phyloP scores from a whole-genome alignment of 1,140 invertebrate species.

The Drosophila ercepeae region DNA sequence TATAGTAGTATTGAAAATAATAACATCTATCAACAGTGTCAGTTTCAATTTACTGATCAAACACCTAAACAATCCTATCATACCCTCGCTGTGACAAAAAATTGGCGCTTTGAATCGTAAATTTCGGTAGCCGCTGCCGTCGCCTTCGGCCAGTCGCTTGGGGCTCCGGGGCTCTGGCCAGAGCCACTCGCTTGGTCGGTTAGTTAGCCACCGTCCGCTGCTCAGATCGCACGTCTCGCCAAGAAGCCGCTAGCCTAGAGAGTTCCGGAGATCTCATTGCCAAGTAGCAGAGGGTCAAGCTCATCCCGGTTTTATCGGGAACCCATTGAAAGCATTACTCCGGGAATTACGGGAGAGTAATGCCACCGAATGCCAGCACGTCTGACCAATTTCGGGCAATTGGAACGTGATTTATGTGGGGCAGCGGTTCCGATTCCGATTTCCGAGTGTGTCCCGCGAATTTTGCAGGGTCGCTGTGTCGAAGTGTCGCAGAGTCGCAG shows the following conservation, averaged over 20 bases:
- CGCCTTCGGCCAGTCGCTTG: conserved; percentile 24
- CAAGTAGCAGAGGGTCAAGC: conserved; percentile 4
- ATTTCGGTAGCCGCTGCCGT: conserved; percentile 19
- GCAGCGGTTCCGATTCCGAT: conserved; percentile 35
- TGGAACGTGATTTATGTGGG: conserved; percentile 74
- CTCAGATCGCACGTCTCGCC: conserved; percentile 60
- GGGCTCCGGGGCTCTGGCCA: conserved; percentile 20
- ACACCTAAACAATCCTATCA: conserved; percentile 13
- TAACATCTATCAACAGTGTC: too few species aligned
- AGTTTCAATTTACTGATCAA: not conserved
- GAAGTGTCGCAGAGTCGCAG: not conserved
- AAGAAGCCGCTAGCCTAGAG: conserved; percentile 17
- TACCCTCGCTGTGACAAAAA: conserved; percentile 14
- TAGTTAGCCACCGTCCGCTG: conserved; percentile 66
- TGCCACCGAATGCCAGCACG: conserved; percentile 64
- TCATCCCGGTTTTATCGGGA: conserved; percentile 8
- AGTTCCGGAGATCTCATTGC: not conserved
- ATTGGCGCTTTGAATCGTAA: conserved; percentile 6
- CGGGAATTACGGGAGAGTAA: conserved; percentile 21
- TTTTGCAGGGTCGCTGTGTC: conserved; percentile 1
- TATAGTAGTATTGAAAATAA: too few species aligned
- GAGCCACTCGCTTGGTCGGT: conserved; percentile 48
- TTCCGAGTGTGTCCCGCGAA: conserved; percentile 16
- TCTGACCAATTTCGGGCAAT: conserved; percentile 61
- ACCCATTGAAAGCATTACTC: conserved; percentile 20